Conservation (phyloP, 2,113 vertebrate genomes). For the Fregata magnificens region DNA sequence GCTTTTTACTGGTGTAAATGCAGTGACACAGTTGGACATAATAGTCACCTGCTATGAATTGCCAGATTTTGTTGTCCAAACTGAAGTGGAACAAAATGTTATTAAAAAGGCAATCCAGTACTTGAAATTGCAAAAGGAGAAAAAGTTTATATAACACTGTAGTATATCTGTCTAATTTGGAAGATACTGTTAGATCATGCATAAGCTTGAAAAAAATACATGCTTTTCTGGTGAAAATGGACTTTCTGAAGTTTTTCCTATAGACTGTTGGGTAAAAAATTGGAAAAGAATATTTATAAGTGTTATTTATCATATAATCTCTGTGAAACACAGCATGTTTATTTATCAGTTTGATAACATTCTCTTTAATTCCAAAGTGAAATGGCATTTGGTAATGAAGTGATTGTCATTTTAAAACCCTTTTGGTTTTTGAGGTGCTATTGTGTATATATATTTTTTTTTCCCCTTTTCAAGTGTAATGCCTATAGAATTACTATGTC, state of each 20-base stretch:
- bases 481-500: conserved; percentile 30
- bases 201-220: background rate
- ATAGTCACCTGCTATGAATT: background rate
- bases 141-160: background rate
- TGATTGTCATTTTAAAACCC: background rate
- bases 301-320: background rate
- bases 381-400: conserved; percentile 31
- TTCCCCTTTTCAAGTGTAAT: conserved; percentile 32
- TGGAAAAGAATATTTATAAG: background rate
- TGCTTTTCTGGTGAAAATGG: conserved; percentile 5
- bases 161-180: background rate
- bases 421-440: conserved; percentile 22
- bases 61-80: conserved; percentile 20
- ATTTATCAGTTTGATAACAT: background rate
- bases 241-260: background rate
- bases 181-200: background rate
- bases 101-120: background rate
- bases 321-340: background rate
- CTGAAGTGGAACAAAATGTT: background rate
- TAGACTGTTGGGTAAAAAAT: background rate
- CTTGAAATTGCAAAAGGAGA: background rate
- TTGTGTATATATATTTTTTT: background rate
- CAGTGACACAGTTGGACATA: background rate
- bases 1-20: background rate
- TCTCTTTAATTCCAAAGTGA: conserved; percentile 16